A percentile compares a stretch with the other conserved stretches of the same genome.
Conservation (phyloP, 1,140 invertebrate genomes). For the Conus betulinus region DNA sequence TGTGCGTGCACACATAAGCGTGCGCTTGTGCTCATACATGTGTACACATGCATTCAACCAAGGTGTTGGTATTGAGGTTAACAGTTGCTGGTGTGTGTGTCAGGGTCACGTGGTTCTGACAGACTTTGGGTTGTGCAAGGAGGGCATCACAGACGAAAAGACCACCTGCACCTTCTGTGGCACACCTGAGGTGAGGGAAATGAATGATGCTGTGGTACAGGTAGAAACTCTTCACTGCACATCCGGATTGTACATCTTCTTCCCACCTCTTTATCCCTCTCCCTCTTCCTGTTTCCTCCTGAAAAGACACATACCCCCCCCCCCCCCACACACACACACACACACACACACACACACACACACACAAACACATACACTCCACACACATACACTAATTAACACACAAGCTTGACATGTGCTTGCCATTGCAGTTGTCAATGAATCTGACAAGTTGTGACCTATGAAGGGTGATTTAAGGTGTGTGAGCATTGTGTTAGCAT, state of each 20-base stretch:
- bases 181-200: too few relatives aligned
- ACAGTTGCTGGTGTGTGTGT: too few relatives aligned
- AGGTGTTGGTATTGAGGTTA: too few relatives aligned
- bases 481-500: not conserved
- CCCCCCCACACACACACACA: not conserved
- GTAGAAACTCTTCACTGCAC: too few relatives aligned
- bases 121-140: too few relatives aligned
- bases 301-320: not conserved
- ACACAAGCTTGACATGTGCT: not conserved
- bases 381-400: slow-evolving; percentile 10
- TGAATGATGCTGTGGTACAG: too few relatives aligned
- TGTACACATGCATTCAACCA: not conserved
- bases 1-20: not conserved
- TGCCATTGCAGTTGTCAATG: too few relatives aligned
- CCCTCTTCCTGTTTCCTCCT: not conserved
- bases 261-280: not conserved
- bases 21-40: not conserved
- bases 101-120: too few relatives aligned
- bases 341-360: slow-evolving; percentile 1
- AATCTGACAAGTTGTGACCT: too few relatives aligned
- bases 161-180: too few relatives aligned
- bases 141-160: too few relatives aligned
- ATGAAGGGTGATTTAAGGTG: not conserved
- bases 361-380: not conserved
- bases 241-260: too few relatives aligned